These are phyloP conservation scores for Pluvianellus socialis DNA, from an alignment of 2,113 vertebrate species.

Conservation along the genomic window DNA sequence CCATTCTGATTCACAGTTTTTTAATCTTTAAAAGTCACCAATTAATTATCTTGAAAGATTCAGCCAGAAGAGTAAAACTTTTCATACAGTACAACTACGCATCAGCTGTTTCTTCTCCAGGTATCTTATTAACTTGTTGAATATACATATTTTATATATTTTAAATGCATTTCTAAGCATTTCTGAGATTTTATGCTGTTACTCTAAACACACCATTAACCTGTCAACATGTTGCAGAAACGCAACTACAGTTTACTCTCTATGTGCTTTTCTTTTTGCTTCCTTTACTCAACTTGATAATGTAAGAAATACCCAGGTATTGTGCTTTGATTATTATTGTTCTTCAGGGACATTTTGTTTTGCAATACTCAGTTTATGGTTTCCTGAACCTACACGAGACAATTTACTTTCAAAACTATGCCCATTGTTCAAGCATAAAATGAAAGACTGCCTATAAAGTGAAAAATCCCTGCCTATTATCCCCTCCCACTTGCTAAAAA, in stretches of 20 bases:
- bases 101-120: background rate
- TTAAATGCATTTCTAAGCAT: background rate
- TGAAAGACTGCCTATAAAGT: background rate
- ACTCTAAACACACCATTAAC: background rate
- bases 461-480: background rate
- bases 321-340: background rate
- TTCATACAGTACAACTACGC: rapidly evolving
- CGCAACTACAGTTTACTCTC: background rate
- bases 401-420: background rate
- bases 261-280: background rate
- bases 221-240: background rate
- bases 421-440: background rate
- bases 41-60: background rate
- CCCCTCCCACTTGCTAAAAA: background rate
- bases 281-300: background rate
- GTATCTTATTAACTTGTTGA: background rate
- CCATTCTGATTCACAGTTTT: background rate
- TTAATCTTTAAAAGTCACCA: background rate
- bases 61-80: background rate
- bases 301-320: background rate
- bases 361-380: background rate
- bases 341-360: background rate
- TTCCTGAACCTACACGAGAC: background rate
- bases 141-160: background rate
- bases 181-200: background rate